A percentile compares a stretch with the other conserved stretches of the same genome.
Conservation (phyloP, 2,888 invertebrate species). For the Fragum fragum region DNA sequence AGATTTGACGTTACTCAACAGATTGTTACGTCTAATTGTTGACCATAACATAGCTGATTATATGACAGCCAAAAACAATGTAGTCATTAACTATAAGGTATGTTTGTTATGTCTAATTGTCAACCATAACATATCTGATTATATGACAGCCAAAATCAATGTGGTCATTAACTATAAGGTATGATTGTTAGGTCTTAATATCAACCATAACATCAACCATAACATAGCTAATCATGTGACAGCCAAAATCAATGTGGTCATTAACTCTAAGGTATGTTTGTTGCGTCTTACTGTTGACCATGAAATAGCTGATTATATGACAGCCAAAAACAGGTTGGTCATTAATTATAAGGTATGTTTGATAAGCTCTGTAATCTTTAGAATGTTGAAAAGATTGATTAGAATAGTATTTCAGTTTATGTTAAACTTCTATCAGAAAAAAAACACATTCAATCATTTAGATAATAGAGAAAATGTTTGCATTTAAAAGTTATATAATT, state of each 20-base stretch:
- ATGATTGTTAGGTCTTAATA: constrained; percentile 96
- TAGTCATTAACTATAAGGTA: constrained; percentile 99
- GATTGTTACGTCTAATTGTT: constrained; percentile 97
- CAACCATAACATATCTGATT: too few species aligned
- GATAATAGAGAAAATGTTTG: too few species aligned
- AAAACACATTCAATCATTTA: too few species aligned
- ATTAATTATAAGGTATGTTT: constrained; percentile 98
- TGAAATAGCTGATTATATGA: constrained; percentile 89
- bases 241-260: constrained; percentile 99
- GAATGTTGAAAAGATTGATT: too few species aligned
- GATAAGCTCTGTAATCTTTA: constrained; percentile 97
- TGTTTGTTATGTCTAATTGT: neutral
- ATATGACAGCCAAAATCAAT: constrained; percentile 99
- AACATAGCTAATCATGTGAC: constrained; percentile 99
- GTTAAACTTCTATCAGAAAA: too few species aligned
- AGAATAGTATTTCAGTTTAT: too few species aligned
- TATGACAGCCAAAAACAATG: constrained; percentile 99
- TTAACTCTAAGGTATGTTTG: constrained; percentile 95
- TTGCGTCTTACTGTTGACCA: too few species aligned
- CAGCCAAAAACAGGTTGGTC: constrained; percentile 99
- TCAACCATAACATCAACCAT: constrained; percentile 95
- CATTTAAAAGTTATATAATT: too few species aligned
- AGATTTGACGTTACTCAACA: constrained; percentile 98
- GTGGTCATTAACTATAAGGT: constrained; percentile 99
- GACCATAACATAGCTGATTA: constrained; percentile 99